These are phyloP conservation scores for Pollenia griseotomentosa DNA, from an alignment of 2,888 invertebrate genomes.

Conservation along the genomic window DNA sequence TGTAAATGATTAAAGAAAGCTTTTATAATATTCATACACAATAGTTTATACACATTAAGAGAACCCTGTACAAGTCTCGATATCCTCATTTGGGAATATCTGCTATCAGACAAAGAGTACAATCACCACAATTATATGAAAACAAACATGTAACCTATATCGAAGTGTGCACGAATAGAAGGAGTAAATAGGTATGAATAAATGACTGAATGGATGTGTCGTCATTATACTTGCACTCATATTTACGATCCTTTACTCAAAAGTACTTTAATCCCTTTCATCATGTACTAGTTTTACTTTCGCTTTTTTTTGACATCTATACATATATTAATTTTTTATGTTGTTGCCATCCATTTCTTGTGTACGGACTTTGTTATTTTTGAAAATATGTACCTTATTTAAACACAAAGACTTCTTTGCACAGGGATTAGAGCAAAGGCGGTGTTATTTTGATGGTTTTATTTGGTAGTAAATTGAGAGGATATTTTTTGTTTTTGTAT, in stretches of 20 bases:
- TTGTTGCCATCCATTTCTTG: slow-evolving; percentile 27
- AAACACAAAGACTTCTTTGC: slow-evolving; percentile 26
- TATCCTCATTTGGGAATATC: too few relatives aligned
- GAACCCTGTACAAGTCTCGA: too few relatives aligned
- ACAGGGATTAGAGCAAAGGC: slow-evolving; percentile 3
- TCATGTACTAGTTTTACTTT: slow-evolving; percentile 62
- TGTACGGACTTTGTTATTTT: not conserved
- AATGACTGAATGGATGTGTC: not conserved
- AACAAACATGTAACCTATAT: slow-evolving; percentile 66
- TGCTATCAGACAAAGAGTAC: not conserved
- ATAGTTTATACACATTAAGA: too few relatives aligned
- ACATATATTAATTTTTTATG: slow-evolving; percentile 27
- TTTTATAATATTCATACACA: too few relatives aligned
- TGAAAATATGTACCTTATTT: not conserved
- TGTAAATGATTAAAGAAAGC: too few relatives aligned
- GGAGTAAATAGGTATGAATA: slow-evolving; percentile 41
- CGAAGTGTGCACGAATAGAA: slow-evolving; percentile 41
- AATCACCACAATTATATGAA: slow-evolving; percentile 48
- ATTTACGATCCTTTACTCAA: slow-evolving; percentile 60
- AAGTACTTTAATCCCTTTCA: slow-evolving; percentile 69
- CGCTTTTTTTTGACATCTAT: slow-evolving; percentile 22
- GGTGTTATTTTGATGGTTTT: slow-evolving; percentile 38
- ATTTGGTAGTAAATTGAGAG: not conserved
- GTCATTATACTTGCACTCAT: slow-evolving; percentile 42
- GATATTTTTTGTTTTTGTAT: too few relatives aligned